A percentile compares a stretch with the other conserved stretches of the same genome.
phyloP scores from a whole-genome alignment of 92 coral and sea anemone genomes.

The Phenganax stokvisi region DNA sequence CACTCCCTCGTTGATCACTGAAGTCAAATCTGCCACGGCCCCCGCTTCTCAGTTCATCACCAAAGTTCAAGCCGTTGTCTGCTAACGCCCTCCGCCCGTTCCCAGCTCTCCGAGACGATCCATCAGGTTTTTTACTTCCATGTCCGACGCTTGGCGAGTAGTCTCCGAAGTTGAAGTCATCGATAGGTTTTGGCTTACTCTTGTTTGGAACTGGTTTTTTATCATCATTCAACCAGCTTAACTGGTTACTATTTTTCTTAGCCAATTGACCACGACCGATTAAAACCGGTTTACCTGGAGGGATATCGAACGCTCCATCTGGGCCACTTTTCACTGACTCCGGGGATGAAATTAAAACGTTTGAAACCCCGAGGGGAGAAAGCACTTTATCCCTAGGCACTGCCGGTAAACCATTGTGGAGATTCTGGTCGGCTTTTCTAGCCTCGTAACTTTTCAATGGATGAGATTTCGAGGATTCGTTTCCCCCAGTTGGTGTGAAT shows the following conservation, averaged over 20 bases:
- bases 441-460: slow-evolving; percentile 58
- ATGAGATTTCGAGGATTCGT: slow-evolving; percentile 44
- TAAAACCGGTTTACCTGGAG: slow-evolving; percentile 16
- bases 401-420: slow-evolving; percentile 90
- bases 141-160: slow-evolving; percentile 59
- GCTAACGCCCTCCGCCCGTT: slow-evolving; percentile 48
- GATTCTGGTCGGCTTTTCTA: slow-evolving; percentile 78
- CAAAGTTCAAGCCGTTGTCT: slow-evolving; percentile 56
- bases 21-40: slow-evolving; percentile 40
- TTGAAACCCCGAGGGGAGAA: not conserved
- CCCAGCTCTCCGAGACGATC: slow-evolving; percentile 37
- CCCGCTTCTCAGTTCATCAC: slow-evolving; percentile 40
- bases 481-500: slow-evolving; percentile 48
- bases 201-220: slow-evolving; percentile 42
- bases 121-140: slow-evolving; percentile 39
- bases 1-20: slow-evolving; percentile 62
- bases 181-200: slow-evolving; percentile 55
- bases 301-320: slow-evolving; percentile 18
- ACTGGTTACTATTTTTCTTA: slow-evolving; percentile 9
- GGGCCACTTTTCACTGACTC: slow-evolving; percentile 35
- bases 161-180: slow-evolving; percentile 68
- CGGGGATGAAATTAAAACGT: slow-evolving; percentile 4
- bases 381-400: slow-evolving; percentile 63
- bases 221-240: slow-evolving; percentile 46
- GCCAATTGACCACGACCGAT: slow-evolving; percentile 28